Conservation (phyloP, 64 coral and sea anemone species). For the Porites australiensis region DNA sequence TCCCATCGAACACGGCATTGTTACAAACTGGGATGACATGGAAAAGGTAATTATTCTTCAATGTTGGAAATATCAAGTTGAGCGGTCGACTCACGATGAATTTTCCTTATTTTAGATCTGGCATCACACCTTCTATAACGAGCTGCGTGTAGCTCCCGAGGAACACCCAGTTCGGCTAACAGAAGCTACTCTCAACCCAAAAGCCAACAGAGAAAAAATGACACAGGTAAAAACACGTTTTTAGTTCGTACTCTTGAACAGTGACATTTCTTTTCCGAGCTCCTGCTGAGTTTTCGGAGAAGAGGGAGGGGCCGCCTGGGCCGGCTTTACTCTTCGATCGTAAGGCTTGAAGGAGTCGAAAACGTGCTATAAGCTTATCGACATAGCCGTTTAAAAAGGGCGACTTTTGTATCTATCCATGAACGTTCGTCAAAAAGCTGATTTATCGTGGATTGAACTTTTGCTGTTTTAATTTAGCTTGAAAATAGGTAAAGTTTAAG, state of each 20-base stretch:
- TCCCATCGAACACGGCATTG: conserved; percentile 96
- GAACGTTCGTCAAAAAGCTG: too few relatives aligned
- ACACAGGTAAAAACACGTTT: conserved; percentile 39
- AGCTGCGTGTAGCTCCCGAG: conserved; percentile 62
- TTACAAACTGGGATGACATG: conserved; percentile 98
- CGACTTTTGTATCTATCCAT: too few relatives aligned
- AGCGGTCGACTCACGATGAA: background rate
- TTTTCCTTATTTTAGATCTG: conserved; percentile 56
- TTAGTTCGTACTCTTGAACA: background rate
- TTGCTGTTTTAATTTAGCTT: too few relatives aligned
- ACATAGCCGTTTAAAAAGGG: too few relatives aligned
- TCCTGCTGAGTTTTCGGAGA: too few relatives aligned
- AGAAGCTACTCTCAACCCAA: conserved; percentile 64
- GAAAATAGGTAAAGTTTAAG: too few relatives aligned
- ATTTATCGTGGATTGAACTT: too few relatives aligned
- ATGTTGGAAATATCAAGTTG: background rate
- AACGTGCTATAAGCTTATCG: too few relatives aligned
- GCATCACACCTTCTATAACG: conserved; percentile 79
- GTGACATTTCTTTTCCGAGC: background rate
- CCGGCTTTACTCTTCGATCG: too few relatives aligned
- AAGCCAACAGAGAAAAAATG: conserved; percentile 70
- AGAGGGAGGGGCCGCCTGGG: too few relatives aligned
- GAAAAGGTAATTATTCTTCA: conserved; percentile 72
- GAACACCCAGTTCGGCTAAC: conserved; percentile 65
- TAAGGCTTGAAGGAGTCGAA: too few relatives aligned